Percentiles rank a stretch among this genome's conserved stretches.
These are phyloP conservation scores for Aphidoletes aphidimyza DNA, from an alignment of 2,888 invertebrate species.

Conservation along the genomic window DNA sequence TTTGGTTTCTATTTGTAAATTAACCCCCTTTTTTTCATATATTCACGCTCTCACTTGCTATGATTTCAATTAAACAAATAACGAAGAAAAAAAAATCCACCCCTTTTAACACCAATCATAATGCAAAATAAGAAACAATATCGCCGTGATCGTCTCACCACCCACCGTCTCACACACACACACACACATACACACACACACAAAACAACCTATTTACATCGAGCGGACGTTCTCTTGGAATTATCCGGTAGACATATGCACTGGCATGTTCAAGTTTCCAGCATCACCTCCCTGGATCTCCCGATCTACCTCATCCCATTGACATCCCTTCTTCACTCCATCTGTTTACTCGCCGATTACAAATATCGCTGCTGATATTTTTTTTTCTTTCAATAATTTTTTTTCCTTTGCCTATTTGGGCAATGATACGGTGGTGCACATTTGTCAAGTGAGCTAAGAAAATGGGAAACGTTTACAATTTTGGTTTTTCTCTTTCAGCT, in stretches of 20 bases:
- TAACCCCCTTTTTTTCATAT: conserved; percentile 2
- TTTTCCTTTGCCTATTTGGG: background rate
- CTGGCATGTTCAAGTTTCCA: conserved; percentile 12
- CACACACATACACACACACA: background rate
- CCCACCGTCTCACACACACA: conserved; percentile 28
- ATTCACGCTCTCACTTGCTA: background rate
- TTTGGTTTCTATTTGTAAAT: conserved; percentile 41
- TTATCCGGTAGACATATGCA: conserved; percentile 19
- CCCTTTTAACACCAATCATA: conserved; percentile 46
- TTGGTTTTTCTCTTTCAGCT: background rate
- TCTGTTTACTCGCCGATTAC: background rate
- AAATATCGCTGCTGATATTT: background rate
- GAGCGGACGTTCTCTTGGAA: background rate
- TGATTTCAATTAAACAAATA: conserved; percentile 47
- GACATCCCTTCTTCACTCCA: background rate
- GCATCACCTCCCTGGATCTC: background rate
- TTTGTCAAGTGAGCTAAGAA: background rate
- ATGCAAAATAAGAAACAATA: conserved; percentile 51
- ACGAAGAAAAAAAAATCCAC: conserved; percentile 8
- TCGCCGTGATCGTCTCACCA: conserved; percentile 30
- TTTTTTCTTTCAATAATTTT: conserved; percentile 33
- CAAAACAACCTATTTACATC: background rate
- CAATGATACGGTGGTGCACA: background rate
- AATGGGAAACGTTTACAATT: background rate
- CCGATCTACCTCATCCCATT: background rate